These are phyloP conservation scores for Calephelis nemesis DNA, from an alignment of 1,140 invertebrate genomes.

Conservation along the genomic window DNA sequence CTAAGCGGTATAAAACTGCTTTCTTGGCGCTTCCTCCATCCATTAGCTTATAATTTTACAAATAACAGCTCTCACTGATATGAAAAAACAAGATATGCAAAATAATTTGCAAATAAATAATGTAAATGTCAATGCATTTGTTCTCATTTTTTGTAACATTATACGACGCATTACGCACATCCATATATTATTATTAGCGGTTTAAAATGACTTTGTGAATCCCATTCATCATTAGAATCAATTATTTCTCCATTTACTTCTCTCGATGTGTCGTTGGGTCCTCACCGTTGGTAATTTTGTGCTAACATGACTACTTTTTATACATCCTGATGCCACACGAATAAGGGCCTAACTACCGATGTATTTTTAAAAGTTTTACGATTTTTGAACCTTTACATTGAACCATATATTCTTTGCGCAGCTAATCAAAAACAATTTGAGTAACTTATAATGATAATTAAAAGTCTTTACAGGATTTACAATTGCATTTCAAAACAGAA, in stretches of 20 bases:
- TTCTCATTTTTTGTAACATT: constrained; percentile 61
- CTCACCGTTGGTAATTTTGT: constrained; percentile 58
- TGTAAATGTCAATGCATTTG: constrained; percentile 30
- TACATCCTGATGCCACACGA: constrained; percentile 21
- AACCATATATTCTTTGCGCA: too few relatives aligned
- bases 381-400: too few relatives aligned
- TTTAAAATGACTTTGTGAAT: constrained; percentile 62
- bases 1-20: too few relatives aligned
- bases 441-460: too few relatives aligned
- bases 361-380: too few relatives aligned
- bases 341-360: too few relatives aligned
- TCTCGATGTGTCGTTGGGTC: constrained; percentile 47
- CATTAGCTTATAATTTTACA: background rate
- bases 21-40: background rate
- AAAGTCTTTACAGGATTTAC: too few relatives aligned
- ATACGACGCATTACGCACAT: constrained; percentile 55
- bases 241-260: constrained; percentile 72
- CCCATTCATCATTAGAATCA: constrained; percentile 68
- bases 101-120: constrained; percentile 12
- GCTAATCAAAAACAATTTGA: too few relatives aligned
- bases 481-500: too few relatives aligned
- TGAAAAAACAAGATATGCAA: constrained; percentile 5
- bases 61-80: background rate
- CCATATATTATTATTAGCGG: constrained; percentile 44
- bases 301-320: constrained; percentile 61